Conservation (phyloP, 2,797 vertebrate species). For the Pseudopleuronectes americanus region DNA sequence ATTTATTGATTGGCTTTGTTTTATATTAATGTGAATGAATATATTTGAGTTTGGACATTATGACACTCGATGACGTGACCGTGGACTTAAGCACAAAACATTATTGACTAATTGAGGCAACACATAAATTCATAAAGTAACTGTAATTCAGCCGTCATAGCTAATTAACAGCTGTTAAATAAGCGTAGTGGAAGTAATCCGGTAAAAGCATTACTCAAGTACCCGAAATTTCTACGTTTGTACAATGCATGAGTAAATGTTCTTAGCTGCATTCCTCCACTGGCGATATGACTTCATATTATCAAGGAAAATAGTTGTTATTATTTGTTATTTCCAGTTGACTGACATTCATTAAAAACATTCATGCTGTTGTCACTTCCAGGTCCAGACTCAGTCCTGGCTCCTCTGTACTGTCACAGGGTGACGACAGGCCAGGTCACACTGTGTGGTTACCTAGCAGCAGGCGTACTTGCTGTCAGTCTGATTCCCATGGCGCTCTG, state of each 20-base stretch:
- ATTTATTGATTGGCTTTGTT: too few species aligned
- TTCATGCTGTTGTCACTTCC: slow-evolving; percentile 32
- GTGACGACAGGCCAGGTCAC: slow-evolving; percentile 42
- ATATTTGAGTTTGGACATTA: too few species aligned
- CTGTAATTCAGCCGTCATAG: too few species aligned
- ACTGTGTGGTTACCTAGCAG: slow-evolving; percentile 59
- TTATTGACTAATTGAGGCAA: too few species aligned
- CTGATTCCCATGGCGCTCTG: slow-evolving; percentile 46
- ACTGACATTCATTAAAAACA: not conserved
- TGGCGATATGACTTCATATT: not conserved
- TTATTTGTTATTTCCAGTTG: not conserved
- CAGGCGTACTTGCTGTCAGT: slow-evolving; percentile 46
- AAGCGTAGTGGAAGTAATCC: not conserved
- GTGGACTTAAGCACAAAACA: too few species aligned
- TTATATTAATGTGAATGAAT: too few species aligned
- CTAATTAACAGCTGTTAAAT: too few species aligned
- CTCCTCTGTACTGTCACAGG: slow-evolving; percentile 19
- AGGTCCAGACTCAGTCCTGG: not conserved
- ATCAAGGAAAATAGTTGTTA: not conserved
- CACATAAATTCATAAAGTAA: too few species aligned
- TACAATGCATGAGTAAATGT: not conserved
- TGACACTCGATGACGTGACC: too few species aligned
- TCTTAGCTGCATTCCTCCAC: not conserved
- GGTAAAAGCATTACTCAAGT: not conserved
- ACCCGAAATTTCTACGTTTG: not conserved